phyloP scores from a whole-genome alignment of 2,888 invertebrate genomes.

The Tenthredo scrophulariae region DNA sequence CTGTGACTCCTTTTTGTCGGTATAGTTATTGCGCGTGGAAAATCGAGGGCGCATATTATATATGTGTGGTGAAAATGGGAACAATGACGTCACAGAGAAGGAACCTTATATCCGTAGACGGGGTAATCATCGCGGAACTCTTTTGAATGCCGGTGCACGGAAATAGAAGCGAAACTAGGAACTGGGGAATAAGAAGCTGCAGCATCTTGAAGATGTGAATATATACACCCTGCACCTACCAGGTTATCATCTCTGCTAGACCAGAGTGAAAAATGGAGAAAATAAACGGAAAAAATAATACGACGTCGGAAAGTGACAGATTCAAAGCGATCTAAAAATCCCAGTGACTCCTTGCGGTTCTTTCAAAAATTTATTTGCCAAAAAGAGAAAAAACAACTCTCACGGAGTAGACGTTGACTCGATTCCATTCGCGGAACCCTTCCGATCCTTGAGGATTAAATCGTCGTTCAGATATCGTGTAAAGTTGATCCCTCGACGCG shows the following conservation, averaged over 20 bases:
- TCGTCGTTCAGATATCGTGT: background rate
- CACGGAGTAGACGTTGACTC: too few relatives aligned
- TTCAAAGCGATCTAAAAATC: background rate
- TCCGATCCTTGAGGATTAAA: background rate
- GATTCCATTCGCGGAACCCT: background rate
- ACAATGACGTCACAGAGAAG: background rate
- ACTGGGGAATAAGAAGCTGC: background rate
- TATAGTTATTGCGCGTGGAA: conserved; percentile 2
- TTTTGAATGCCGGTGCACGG: conserved; percentile 26
- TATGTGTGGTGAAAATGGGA: background rate
- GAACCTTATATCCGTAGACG: conserved; percentile 19
- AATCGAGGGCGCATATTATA: conserved; percentile 25
- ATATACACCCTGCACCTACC: background rate
- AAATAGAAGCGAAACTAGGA: conserved; percentile 19
- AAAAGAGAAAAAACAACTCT: background rate
- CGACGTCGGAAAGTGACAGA: background rate
- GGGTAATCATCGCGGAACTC: conserved; percentile 18
- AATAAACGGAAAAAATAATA: background rate
- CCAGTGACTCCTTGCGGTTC: background rate
- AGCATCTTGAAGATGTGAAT: background rate
- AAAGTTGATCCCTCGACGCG: background rate
- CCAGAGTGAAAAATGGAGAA: background rate
- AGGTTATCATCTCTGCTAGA: background rate
- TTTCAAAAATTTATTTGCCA: background rate
- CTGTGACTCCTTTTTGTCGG: background rate